These are phyloP conservation scores for Agapostemon virescens DNA, from an alignment of 2,888 invertebrate genomes.

Conservation along the genomic window DNA sequence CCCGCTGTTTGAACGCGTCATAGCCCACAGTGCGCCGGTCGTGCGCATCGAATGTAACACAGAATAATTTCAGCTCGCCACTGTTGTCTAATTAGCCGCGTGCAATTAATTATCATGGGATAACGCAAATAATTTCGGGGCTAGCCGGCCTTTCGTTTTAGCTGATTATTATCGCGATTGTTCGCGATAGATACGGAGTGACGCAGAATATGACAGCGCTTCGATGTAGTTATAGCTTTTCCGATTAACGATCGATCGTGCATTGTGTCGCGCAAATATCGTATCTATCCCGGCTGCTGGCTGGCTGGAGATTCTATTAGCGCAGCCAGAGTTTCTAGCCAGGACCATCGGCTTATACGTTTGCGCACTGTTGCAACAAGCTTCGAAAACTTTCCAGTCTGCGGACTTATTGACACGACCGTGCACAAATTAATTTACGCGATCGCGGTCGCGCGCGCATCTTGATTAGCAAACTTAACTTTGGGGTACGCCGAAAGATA, in stretches of 20 bases:
- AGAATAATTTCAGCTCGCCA: conserved; percentile 20
- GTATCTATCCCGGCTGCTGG: conserved; percentile 36
- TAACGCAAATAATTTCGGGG: conserved; percentile 38
- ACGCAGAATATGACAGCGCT: conserved; percentile 26
- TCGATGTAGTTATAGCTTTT: conserved; percentile 49
- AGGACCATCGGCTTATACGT: conserved; percentile 21
- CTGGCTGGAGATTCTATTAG: conserved; percentile 58
- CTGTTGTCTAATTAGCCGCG: conserved; percentile 45
- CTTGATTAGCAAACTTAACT: conserved; percentile 6
- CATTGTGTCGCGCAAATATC: conserved; percentile 57
- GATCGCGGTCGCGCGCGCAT: neutral
- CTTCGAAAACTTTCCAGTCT: neutral
- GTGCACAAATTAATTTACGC: conserved; percentile 19
- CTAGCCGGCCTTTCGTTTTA: conserved; percentile 47
- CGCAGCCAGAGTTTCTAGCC: conserved; percentile 20
- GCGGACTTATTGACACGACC: conserved; percentile 2
- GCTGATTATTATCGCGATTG: conserved; percentile 52
- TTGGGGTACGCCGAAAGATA: neutral
- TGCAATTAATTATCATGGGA: conserved; percentile 42
- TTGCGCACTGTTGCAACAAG: neutral
- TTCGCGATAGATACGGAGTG: conserved; percentile 54
- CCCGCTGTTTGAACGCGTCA: too few relatives aligned
- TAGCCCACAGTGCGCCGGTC: neutral
- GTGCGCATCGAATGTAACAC: neutral
- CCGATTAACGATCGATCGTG: conserved; percentile 61